A percentile compares a stretch with the other conserved stretches of the same genome.
phyloP scores from a whole-genome alignment of 2,888 invertebrate genomes.

The Meliscaeva auricollis region DNA sequence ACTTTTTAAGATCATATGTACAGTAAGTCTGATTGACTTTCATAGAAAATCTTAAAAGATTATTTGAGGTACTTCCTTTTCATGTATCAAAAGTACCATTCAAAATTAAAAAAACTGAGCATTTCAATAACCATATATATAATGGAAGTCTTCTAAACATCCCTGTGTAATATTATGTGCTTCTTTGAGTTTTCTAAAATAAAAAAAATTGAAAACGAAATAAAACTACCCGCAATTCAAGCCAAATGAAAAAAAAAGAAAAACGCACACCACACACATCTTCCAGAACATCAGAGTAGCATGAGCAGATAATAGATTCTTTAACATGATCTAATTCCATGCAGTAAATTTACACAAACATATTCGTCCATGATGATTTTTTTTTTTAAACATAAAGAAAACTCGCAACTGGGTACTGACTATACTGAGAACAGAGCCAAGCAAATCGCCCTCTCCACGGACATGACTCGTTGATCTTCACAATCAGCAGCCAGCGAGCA shows the following conservation, averaged over 20 bases:
- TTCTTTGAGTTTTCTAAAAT: not conserved
- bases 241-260: not conserved
- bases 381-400: conserved; percentile 3
- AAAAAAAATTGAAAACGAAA: not conserved
- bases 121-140: too few species aligned
- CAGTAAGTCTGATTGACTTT: too few species aligned
- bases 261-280: conserved; percentile 32
- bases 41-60: too few species aligned
- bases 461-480: conserved; percentile 67
- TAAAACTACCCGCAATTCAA: not conserved
- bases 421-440: not conserved
- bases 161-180: not conserved
- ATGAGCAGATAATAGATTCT: conserved; percentile 55
- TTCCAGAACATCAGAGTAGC: conserved; percentile 1
- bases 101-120: too few species aligned
- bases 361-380: conserved; percentile 51
- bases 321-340: conserved; percentile 69
- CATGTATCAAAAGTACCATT: too few species aligned
- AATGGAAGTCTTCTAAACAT: too few species aligned
- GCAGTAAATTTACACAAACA: conserved; percentile 53
- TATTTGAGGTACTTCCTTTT: too few species aligned
- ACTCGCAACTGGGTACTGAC: not conserved
- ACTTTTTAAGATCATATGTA: too few species aligned
- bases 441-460: conserved; percentile 35
- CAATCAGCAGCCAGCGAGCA: conserved; percentile 54